These are phyloP conservation scores for Gryon sp. DNA, from an alignment of 1,140 invertebrate genomes.

Conservation along the genomic window DNA sequence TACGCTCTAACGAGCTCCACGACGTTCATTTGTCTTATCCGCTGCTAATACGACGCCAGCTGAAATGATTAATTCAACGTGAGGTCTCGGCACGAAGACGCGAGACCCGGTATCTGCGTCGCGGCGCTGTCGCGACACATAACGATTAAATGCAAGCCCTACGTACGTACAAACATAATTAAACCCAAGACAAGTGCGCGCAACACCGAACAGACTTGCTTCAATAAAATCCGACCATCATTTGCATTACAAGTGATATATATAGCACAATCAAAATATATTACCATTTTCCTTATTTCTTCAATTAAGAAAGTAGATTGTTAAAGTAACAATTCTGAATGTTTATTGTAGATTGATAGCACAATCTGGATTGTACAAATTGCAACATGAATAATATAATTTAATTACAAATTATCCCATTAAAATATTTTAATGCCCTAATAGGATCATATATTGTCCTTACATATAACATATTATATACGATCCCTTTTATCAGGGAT, in stretches of 20 bases:
- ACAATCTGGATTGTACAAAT: no score
- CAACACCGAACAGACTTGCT: constrained; percentile 31
- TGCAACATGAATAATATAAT: no score
- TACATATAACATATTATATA: no score
- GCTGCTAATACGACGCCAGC: constrained; percentile 78
- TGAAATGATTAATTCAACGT: constrained; percentile 79
- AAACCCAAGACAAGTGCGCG: constrained; percentile 50
- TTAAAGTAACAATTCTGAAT: no score
- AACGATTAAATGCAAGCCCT: constrained; percentile 55
- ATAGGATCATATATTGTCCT: no score
- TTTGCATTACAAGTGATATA: constrained; percentile 52
- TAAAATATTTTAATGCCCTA: no score
- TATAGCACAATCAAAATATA: no score
- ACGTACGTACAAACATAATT: constrained; percentile 63
- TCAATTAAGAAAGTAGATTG: no score
- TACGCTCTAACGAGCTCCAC: constrained; percentile 79
- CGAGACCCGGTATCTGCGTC: constrained; percentile 37
- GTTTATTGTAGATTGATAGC: no score
- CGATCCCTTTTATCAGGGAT: no score
- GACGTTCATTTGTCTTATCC: constrained; percentile 80
- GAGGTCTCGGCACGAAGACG: constrained; percentile 44
- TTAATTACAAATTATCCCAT: no score
- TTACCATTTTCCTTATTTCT: no score
- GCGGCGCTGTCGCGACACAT: constrained; percentile 37
- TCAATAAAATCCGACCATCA: constrained; percentile 47